Evolutionary conservation across 92 coral and sea anemone species (phyloP).

Genomic region (Phenganax marumi): DNA sequence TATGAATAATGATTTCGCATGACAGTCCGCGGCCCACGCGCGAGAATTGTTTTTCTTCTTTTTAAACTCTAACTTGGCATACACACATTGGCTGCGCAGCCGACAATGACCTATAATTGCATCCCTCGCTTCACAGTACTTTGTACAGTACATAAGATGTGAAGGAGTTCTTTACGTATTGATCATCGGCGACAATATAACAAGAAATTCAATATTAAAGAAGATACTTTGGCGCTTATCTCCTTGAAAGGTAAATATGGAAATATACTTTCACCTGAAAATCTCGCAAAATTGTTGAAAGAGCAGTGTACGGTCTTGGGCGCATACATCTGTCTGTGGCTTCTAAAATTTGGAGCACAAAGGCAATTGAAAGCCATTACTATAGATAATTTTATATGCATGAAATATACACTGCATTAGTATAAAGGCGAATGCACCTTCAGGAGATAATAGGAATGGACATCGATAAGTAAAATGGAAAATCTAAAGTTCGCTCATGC

Average conservation of each 20-base stretch:
- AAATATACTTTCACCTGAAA: not conserved
- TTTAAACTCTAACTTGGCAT: conserved; percentile 6
- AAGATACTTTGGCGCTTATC: not conserved
- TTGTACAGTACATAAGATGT: not conserved
- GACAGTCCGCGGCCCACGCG: conserved; percentile 39
- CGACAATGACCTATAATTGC: conserved; percentile 14
- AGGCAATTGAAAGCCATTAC: conserved; percentile 15
- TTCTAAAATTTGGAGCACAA: not conserved
- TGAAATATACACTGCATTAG: not conserved
- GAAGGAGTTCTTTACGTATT: not conserved
- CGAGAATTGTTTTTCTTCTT: conserved; percentile 22
- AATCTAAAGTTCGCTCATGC: too few species aligned
- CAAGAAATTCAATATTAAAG: conserved; percentile 5
- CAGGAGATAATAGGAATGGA: not conserved
- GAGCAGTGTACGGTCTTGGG: not conserved
- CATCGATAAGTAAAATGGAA: not conserved
- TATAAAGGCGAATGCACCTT: not conserved
- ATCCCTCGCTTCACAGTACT: not conserved
- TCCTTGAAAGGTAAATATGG: conserved; percentile 8
- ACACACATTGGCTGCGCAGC: not conserved
- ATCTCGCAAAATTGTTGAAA: not conserved
- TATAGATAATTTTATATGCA: conserved; percentile 4
- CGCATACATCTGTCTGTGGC: conserved; percentile 10
- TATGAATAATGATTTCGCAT: conserved; percentile 31
- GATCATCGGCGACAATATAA: conserved; percentile 13